Conservation (phyloP, 2,888 invertebrate species). For the Melieria crassipennis region DNA sequence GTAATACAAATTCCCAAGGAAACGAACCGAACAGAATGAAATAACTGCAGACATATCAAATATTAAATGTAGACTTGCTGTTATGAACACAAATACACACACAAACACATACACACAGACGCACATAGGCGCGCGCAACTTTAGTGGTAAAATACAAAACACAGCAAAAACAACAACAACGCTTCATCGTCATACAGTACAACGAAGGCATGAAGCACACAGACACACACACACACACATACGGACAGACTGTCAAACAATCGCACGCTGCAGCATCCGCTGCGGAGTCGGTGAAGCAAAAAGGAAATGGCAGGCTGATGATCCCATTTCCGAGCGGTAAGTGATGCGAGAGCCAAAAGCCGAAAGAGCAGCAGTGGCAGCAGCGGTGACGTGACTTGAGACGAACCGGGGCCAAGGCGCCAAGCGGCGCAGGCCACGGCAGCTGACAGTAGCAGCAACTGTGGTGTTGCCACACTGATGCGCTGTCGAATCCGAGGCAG, state of each 20-base stretch:
- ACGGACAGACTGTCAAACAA: slow-evolving; percentile 11
- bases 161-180: background rate
- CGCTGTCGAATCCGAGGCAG: background rate
- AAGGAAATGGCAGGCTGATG: slow-evolving; percentile 62
- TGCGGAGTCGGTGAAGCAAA: slow-evolving; percentile 51
- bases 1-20: slow-evolving; percentile 45
- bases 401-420: background rate
- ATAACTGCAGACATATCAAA: slow-evolving; percentile 35
- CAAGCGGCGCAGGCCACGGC: slow-evolving; percentile 9
- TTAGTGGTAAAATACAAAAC: background rate
- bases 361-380: slow-evolving; percentile 14
- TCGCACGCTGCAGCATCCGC: background rate
- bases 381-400: background rate
- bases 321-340: slow-evolving; percentile 63
- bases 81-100: slow-evolving; percentile 5
- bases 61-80: slow-evolving; percentile 24
- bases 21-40: slow-evolving; percentile 31
- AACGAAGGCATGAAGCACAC: background rate
- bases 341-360: slow-evolving; percentile 58
- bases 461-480: background rate
- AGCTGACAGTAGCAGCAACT: background rate
- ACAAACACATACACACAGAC: slow-evolving; percentile 12
- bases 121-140: background rate
- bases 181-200: background rate
- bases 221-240: slow-evolving; percentile 2